Conservation (phyloP, 2,888 invertebrate genomes). For the Monoplex corrugatus region DNA sequence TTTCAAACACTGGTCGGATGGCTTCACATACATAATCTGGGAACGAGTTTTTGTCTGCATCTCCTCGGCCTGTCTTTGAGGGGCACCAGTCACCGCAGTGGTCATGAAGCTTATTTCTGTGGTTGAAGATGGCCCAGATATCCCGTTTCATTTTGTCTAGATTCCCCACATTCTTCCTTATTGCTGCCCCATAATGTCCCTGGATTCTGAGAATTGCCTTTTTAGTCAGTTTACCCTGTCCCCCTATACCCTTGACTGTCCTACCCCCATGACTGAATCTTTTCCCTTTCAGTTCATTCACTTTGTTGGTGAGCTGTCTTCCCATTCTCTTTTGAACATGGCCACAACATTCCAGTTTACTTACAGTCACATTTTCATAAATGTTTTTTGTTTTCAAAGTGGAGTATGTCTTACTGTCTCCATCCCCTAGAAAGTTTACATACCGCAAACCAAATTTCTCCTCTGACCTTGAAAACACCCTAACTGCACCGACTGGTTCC, state of each 20-base stretch:
- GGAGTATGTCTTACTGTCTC: constrained; percentile 4
- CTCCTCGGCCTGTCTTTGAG: constrained; percentile 27
- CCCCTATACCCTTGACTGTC: constrained; percentile 39
- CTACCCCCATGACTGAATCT: constrained; percentile 23
- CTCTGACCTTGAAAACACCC: constrained; percentile 18
- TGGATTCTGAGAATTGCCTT: constrained; percentile 48
- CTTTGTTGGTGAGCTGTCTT: neutral
- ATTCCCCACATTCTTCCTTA: constrained; percentile 28
- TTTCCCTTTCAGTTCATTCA: neutral
- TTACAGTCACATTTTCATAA: neutral
- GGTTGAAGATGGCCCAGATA: constrained; percentile 46
- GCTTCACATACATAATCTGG: constrained; percentile 46
- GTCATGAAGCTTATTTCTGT: constrained; percentile 39
- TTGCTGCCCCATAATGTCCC: constrained; percentile 51
- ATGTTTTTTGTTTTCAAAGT: neutral
- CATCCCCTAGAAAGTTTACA: neutral
- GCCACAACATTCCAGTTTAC: neutral
- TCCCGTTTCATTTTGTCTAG: constrained; percentile 43
- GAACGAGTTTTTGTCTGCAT: constrained; percentile 33
- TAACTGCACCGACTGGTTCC: neutral
- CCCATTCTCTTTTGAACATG: constrained; percentile 7
- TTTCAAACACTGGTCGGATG: constrained; percentile 50
- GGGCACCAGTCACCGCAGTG: constrained; percentile 46
- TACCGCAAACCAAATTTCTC: neutral
- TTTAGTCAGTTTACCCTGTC: constrained; percentile 31